A percentile compares a stretch with the other conserved stretches of the same genome.
These are phyloP conservation scores for Temnothorax nylanderi DNA, from an alignment of 1,140 invertebrate genomes.

Conservation along the genomic window DNA sequence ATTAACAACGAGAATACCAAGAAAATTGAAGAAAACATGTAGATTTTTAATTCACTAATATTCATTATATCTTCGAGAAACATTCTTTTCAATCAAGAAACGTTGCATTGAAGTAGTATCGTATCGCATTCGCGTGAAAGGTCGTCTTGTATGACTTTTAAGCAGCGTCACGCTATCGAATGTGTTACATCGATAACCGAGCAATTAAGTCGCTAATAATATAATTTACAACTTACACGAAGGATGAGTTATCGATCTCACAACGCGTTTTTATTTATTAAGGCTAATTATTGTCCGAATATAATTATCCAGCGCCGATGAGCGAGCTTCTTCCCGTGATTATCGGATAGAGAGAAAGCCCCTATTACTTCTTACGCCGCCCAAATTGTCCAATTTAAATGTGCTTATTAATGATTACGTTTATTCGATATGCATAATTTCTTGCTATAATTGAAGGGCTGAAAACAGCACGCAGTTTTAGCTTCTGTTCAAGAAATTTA, in stretches of 20 bases:
- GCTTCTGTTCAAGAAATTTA: background rate
- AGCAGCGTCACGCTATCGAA: constrained; percentile 13
- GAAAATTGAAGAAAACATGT: background rate
- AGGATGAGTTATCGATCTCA: constrained; percentile 71
- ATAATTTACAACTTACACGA: constrained; percentile 70
- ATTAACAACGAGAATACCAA: background rate
- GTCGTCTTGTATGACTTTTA: constrained; percentile 43
- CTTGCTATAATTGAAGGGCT: background rate
- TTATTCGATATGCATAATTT: background rate
- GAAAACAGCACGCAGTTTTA: background rate
- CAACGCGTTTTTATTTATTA: background rate
- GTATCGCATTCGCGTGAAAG: constrained; percentile 32
- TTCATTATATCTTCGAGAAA: constrained; percentile 1
- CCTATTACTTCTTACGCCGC: constrained; percentile 32
- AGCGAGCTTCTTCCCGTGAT: constrained; percentile 53
- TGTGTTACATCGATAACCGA: constrained; percentile 65
- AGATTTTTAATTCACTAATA: background rate
- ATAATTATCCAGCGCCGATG: constrained; percentile 64
- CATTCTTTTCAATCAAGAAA: background rate
- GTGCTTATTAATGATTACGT: constrained; percentile 60
- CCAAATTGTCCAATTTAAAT: constrained; percentile 59
- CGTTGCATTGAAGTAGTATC: background rate
- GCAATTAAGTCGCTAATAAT: constrained; percentile 76
- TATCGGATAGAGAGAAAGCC: constrained; percentile 62
- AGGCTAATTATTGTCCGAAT: constrained; percentile 68